Percentiles rank a stretch among this genome's conserved stretches.
These are phyloP conservation scores for Drosophila peninsularis DNA, from an alignment of 2,888 invertebrate species.

Conservation along the genomic window DNA sequence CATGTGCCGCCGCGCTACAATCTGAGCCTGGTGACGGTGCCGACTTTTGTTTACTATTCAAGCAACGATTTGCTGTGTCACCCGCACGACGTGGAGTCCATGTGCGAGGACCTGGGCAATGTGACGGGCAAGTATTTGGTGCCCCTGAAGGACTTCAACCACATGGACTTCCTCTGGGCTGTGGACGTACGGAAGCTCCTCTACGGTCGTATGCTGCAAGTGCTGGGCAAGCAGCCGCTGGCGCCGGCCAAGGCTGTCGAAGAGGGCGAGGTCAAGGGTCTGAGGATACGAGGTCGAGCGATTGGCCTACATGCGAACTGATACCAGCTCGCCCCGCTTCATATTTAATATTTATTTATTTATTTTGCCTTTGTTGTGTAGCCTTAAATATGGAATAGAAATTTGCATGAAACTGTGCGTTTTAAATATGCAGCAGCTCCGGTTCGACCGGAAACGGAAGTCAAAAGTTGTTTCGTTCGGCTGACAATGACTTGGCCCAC, in stretches of 20 bases:
- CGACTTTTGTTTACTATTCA: slow-evolving; percentile 86
- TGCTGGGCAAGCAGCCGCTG: slow-evolving; percentile 61
- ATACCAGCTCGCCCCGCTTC: slow-evolving; percentile 7
- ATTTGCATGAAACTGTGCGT: slow-evolving; percentile 56
- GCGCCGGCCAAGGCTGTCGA: slow-evolving; percentile 30
- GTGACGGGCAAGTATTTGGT: slow-evolving; percentile 85
- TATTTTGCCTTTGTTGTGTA: slow-evolving; percentile 50
- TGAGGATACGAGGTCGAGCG: slow-evolving; percentile 21
- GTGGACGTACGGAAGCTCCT: slow-evolving; percentile 86
- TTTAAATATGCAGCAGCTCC: slow-evolving; percentile 55
- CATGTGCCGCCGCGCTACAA: slow-evolving; percentile 86
- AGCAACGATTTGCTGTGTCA: slow-evolving; percentile 87
- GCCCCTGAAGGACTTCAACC: slow-evolving; percentile 86
- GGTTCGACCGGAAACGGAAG: slow-evolving; percentile 71
- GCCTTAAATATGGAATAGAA: slow-evolving; percentile 60
- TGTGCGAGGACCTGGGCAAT: slow-evolving; percentile 79
- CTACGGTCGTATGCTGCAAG: slow-evolving; percentile 85
- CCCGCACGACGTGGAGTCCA: slow-evolving; percentile 81
- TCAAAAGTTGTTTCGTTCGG: slow-evolving; percentile 52
- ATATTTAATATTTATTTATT: slow-evolving; percentile 61
- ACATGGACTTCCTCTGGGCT: slow-evolving; percentile 89
- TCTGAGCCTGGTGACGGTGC: slow-evolving; percentile 85
- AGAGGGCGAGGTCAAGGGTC: slow-evolving; percentile 21
- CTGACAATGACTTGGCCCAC: slow-evolving; percentile 59
- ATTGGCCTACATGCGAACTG: slow-evolving; percentile 17